Base-by-base conservation (phyloP, 1,140 invertebrate species). In the Drosophila tropicalis region DNA sequence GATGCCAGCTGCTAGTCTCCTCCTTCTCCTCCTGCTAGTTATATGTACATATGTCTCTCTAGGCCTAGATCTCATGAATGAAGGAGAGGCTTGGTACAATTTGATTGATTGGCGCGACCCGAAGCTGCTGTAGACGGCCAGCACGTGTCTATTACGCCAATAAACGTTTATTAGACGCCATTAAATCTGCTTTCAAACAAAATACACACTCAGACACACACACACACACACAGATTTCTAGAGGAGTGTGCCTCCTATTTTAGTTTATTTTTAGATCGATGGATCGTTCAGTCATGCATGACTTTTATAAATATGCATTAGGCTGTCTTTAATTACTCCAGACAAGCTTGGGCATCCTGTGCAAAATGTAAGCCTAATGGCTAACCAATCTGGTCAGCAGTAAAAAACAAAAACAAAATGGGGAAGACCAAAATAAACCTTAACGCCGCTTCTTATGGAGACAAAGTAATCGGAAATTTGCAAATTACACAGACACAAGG, bases 281-380 rank as follows among this genome's bases (percentile, higher is more conserved):
- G 62, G 75, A 67, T 69, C 54, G 71, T n/a, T 69, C 55, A 19
- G 40, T 70, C 70, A 73, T 79, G 72, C 82, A 74, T 68, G 78
- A 81, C 82, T 87, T 86, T 85, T 62, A 85, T 87, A 79, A 86
- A 86, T 82, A 79, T 82, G 75, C 83, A 86, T 41, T 79, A 75
- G 67, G 72, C 12, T 76, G 44, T 17, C 44, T 81, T 87, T 82
- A 87, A 86, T 87, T 87, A 62, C 77, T 74, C 44, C 74, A 36
- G 51, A 56, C 47, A 54, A 47, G 41, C 39, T 67, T 70, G 61
- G 25, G 19, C 81, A 84, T 86, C 73, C 82, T 79, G 65, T 32
- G 32, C 25, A 67, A 34, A 34, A 29, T 55, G 61, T 57, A 56
- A 51, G 60, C 54, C 76, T 65, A 79, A 62, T 67, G 67, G 19